These are phyloP conservation scores for Corythornis leucogaster DNA, from an alignment of 2,797 vertebrate genomes.

Conservation along the genomic window DNA sequence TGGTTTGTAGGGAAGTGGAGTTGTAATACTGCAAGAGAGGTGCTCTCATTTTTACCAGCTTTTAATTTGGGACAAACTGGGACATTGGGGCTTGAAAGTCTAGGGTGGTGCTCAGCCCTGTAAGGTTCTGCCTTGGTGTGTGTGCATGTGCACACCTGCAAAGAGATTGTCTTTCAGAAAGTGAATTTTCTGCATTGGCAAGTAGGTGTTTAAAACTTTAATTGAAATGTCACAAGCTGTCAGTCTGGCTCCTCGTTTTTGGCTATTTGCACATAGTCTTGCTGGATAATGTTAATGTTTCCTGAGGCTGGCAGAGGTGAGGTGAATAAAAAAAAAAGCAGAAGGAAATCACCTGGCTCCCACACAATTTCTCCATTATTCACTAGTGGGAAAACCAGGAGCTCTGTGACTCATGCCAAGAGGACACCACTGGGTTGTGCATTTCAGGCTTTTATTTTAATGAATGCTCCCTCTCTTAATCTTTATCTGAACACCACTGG, in stretches of 20 bases:
- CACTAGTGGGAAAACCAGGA: neutral
- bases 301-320: neutral
- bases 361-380: neutral
- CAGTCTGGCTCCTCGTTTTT: neutral
- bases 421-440: neutral
- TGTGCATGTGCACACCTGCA: neutral
- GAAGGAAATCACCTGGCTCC: neutral
- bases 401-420: neutral
- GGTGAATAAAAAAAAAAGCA: neutral
- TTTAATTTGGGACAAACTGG: neutral
- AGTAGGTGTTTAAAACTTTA: neutral
- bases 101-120: neutral
- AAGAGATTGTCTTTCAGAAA: neutral
- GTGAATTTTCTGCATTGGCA: neutral
- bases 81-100: neutral
- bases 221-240: neutral
- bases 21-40: neutral
- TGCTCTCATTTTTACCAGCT: neutral
- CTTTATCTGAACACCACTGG: neutral
- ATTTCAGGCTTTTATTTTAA: neutral
- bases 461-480: neutral
- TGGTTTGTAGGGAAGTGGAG: neutral
- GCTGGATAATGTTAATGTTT: neutral
- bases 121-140: neutral
- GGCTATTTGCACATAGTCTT: neutral